phyloP scores from a whole-genome alignment of 2,797 vertebrate species.

The Aphelocoma californica region DNA sequence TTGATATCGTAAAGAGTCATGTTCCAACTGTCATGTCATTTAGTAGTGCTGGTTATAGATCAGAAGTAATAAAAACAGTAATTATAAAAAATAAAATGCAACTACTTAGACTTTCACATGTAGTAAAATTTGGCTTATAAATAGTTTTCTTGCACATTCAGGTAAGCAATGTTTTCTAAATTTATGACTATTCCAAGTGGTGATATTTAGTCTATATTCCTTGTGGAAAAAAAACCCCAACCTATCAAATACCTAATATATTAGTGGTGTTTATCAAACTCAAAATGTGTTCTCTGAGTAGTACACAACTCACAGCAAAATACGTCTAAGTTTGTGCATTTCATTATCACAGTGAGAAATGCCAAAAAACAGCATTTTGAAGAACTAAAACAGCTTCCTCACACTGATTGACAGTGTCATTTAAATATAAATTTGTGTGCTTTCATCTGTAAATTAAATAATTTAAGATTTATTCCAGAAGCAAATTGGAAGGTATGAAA shows the following conservation, averaged over 20 bases:
- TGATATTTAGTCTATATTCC: not conserved
- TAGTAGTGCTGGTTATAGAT: not conserved
- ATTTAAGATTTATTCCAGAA: not conserved
- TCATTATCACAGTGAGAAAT: not conserved
- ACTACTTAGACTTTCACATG: not conserved
- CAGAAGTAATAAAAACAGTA: not conserved
- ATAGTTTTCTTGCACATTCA: not conserved
- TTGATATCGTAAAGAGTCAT: not conserved
- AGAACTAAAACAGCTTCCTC: not conserved
- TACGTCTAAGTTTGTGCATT: not conserved
- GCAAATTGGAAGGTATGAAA: not conserved
- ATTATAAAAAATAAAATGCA: not conserved
- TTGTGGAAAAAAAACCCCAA: not conserved
- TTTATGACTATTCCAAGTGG: not conserved
- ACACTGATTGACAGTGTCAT: not conserved
- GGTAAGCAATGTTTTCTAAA: not conserved
- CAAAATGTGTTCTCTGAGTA: not conserved
- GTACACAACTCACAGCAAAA: not conserved
- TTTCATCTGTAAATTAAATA: not conserved
- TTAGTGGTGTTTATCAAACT: not conserved
- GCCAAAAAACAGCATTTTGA: not conserved
- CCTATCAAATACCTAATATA: not conserved
- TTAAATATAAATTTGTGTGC: not conserved
- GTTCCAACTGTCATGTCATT: not conserved
- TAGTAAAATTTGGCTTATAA: not conserved